Evolutionary conservation across 92 coral and sea anemone genomes (phyloP), one percentile per base, ranked within the genome.

Genomic region (Isaurus tuberculatus): DNA sequence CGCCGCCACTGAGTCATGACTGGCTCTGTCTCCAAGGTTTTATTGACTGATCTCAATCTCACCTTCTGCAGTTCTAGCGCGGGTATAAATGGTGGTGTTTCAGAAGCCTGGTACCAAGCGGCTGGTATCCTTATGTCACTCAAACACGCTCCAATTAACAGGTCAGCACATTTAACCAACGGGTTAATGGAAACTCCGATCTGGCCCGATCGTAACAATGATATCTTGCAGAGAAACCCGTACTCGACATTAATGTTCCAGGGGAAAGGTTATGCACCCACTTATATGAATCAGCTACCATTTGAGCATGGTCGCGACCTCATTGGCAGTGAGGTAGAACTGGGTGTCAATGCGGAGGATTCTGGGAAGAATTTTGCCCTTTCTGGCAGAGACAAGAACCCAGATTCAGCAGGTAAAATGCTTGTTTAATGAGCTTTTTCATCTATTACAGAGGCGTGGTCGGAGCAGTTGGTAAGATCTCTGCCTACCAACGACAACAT

Each of bases 111-210:
- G 69, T 77, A 77, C 51, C 82, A 77, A 25, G 82, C 82, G 0
- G 82, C 82, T 19, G 82, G 82, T 8, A 77, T 77, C 33, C 69
- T 77, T 1, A 58, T 77, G 82, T 77, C 82, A 25, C 68, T 77
- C 51, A 77, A 77, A 43, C 82, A 77, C 25, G 82, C 82, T 10
- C 82, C 82, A 2, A 32, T 77, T 15, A 77, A 77, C 69, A 44
- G 82, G 0, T 53, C 67, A 16, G 11, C 82, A 32, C 82, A 77
- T 36, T 77, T 32, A 32, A 64, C 44, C 36, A 77, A 77, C 33
- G 82, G 51, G 5, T 20, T 77, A 30, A 33, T 58, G 33, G 82
- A 77, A 13, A 0, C 82, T 1, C 82, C 55, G 0, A 33, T 77
- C 69, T 77, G 82, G 82, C 46, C 82, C 0, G 69, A 58, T n/a